phyloP scores from a whole-genome alignment of 2,888 invertebrate genomes.

The Venusia cambrica region DNA sequence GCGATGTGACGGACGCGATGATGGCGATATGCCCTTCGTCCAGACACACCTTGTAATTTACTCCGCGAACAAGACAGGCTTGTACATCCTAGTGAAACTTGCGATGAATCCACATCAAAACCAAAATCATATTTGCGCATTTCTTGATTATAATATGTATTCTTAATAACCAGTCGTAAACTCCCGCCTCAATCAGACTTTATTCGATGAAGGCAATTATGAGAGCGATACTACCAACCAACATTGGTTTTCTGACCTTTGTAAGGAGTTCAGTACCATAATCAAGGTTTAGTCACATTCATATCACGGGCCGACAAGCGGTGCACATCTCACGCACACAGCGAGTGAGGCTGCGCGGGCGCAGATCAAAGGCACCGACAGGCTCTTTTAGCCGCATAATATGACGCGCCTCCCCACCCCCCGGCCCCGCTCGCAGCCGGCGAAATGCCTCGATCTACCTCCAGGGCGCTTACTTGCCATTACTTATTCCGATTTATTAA shows the following conservation, averaged over 20 bases:
- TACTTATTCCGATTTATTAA: constrained; percentile 79
- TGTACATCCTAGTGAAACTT: constrained; percentile 34
- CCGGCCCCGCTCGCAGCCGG: constrained; percentile 64
- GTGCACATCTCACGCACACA: constrained; percentile 61
- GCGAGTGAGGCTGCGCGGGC: constrained; percentile 47
- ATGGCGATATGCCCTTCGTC: constrained; percentile 60
- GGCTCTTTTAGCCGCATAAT: constrained; percentile 81
- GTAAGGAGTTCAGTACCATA: constrained; percentile 74
- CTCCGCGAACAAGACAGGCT: constrained; percentile 36
- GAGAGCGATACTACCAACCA: constrained; percentile 46
- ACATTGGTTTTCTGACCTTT: constrained; percentile 68
- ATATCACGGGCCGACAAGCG: constrained; percentile 77
- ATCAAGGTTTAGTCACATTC: constrained; percentile 81
- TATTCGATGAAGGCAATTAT: constrained; percentile 46
- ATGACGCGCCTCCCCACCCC: constrained; percentile 76
- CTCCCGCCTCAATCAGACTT: constrained; percentile 38
- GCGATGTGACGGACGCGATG: constrained; percentile 65
- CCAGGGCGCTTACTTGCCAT: constrained; percentile 74
- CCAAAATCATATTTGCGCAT: constrained; percentile 24
- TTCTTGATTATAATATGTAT: constrained; percentile 35
- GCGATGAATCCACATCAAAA: constrained; percentile 27
- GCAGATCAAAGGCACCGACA: constrained; percentile 80
- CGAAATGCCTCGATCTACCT: constrained; percentile 66
- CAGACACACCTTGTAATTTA: constrained; percentile 61
- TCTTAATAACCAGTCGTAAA: constrained; percentile 41